A percentile compares a stretch with the other conserved stretches of the same genome.
Evolutionary conservation across 2,797 vertebrate genomes (phyloP).

Genomic region (Florisuga fusca): DNA sequence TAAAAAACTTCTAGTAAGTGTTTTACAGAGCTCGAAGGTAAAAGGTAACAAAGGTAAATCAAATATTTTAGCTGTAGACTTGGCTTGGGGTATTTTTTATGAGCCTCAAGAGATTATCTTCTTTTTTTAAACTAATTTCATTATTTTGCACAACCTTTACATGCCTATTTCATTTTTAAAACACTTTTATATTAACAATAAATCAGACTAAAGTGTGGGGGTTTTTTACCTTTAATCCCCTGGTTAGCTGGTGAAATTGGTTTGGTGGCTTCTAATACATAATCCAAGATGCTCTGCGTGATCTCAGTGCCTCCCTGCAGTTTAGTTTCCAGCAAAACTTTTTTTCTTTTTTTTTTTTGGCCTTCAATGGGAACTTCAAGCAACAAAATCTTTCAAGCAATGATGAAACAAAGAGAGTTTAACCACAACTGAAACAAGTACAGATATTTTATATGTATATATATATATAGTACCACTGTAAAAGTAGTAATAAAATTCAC

Average conservation of each 20-base stretch:
- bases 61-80: not conserved
- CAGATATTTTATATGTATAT: not conserved
- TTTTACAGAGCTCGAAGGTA: not conserved
- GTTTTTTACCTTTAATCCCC: conserved; percentile 90
- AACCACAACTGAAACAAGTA: not conserved
- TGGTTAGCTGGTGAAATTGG: conserved; percentile 93
- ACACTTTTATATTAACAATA: not conserved
- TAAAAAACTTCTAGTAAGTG: not conserved
- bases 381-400: conserved; percentile 89
- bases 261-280: conserved; percentile 93
- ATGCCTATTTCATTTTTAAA: not conserved
- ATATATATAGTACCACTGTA: not conserved
- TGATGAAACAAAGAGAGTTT: conserved; percentile 36
- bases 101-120: not conserved
- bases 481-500: not conserved
- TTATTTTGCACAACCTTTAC: not conserved
- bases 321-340: conserved; percentile 92
- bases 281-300: conserved; percentile 93
- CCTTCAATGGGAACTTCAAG: conserved; percentile 96
- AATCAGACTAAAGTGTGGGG: not conserved
- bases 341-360: conserved; percentile 96
- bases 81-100: not conserved
- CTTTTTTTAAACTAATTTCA: not conserved
- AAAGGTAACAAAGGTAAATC: not conserved
- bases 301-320: conserved; percentile 87